phyloP scores from a whole-genome alignment of 2,113 vertebrate genomes.

The Austrofundulus limnaeus region DNA sequence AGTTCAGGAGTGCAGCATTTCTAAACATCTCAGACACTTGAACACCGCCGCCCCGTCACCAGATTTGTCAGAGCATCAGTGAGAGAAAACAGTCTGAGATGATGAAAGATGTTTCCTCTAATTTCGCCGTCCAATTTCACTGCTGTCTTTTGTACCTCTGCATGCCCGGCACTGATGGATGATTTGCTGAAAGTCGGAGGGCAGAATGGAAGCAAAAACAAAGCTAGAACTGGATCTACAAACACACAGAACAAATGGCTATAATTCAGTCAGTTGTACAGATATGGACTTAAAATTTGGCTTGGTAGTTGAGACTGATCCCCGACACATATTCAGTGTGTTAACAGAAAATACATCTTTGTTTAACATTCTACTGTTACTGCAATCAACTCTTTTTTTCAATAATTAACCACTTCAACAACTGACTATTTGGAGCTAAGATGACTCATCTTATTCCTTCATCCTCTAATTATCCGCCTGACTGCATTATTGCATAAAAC shows the following conservation, averaged over 20 bases:
- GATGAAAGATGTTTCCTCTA: constrained; percentile 56
- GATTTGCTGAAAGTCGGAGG: constrained; percentile 24
- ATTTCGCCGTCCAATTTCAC: constrained; percentile 33
- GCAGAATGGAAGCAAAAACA: constrained; percentile 27
- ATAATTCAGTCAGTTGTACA: too few species aligned
- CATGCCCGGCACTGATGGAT: constrained; percentile 20
- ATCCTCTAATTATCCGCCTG: constrained; percentile 22
- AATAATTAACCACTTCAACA: too few species aligned
- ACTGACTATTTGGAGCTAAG: too few species aligned
- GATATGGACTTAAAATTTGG: too few species aligned
- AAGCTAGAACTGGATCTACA: neutral
- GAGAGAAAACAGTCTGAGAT: constrained; percentile 40
- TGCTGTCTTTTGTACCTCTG: constrained; percentile 27
- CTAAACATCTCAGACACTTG: constrained; percentile 70
- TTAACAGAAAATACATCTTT: too few species aligned
- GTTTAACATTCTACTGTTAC: too few species aligned
- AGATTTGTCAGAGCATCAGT: constrained; percentile 38
- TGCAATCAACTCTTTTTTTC: too few species aligned
- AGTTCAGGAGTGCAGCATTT: constrained; percentile 70
- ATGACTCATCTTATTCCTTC: too few species aligned
- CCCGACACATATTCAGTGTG: too few species aligned
- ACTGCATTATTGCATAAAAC: too few species aligned
- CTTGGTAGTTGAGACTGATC: too few species aligned
- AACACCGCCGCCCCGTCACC: constrained; percentile 23
- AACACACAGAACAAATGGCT: too few species aligned